Base-by-base conservation (phyloP, 2,113 vertebrate genomes). In the Semnornis frantzii region DNA sequence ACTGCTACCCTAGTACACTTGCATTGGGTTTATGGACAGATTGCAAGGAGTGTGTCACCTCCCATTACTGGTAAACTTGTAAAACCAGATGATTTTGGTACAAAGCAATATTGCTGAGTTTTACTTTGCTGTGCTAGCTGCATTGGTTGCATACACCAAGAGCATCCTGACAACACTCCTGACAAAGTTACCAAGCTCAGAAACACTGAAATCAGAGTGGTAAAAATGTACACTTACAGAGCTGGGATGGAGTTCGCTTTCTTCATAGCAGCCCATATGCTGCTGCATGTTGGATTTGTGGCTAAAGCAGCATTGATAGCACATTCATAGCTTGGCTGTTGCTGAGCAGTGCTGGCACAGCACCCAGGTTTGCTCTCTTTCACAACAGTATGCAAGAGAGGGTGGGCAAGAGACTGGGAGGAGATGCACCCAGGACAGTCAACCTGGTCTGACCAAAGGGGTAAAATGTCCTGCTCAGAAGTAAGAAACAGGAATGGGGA, bases 291-390 rank as follows among this genome's bases (percentile, higher is more conserved):
- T 31, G 12, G 39, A 30, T 58, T 2, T 25, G 25, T 13, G 16
- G 42, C 57, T 52, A 12, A 23, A 24, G 1, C 39, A 37, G 17
- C 1, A 7, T 1, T 23, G 31, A 1, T 20, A 34, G 16, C 44
- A 25, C 10, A 6, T 4, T 30, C 2, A 8, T 4, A 27, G 6
- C 17, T 3, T 4, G 27, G 71, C 64, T 12, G 0, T 2, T 14
- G 7, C 5, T 5, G 30, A 66, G 5, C 30, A 16, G 30, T 2
- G 10, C 52, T 42, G 5, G 30, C 37, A 24, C 5, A 4, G n/a
- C 1, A 7, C 4, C 27, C 13, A 10, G 24, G 12, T 27, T 60
- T 18, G 5, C 15, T 68, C 44, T 71, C 16, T 54, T 39, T 34
- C 33, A 21, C n/a, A 66, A 30, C 0, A 21, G 19, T 58, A 25